These are phyloP conservation scores for Serripes groenlandicus DNA, from an alignment of 2,888 invertebrate species.

Conservation along the genomic window DNA sequence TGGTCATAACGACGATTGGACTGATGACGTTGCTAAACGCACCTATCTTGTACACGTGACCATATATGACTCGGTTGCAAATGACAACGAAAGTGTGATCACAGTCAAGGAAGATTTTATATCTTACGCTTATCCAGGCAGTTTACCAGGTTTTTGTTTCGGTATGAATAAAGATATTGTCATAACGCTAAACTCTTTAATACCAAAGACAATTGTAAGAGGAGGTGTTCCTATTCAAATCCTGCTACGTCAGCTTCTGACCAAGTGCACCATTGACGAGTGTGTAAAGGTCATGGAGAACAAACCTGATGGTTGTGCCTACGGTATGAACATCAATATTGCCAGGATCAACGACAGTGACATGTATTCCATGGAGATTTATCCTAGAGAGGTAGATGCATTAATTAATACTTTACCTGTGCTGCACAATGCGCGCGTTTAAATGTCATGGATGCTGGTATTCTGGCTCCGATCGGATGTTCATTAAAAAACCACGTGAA, in stretches of 20 bases:
- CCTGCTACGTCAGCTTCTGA: constrained; percentile 65
- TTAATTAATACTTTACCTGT: no score
- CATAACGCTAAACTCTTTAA: constrained; percentile 67
- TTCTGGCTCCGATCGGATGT: no score
- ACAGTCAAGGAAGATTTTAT: constrained; percentile 48
- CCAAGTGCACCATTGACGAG: constrained; percentile 62
- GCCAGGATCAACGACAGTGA: constrained; percentile 48
- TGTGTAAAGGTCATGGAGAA: constrained; percentile 53
- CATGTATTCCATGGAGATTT: constrained; percentile 72
- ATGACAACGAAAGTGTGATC: background rate
- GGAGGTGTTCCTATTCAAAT: constrained; percentile 50
- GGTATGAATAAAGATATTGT: constrained; percentile 62
- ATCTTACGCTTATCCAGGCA: constrained; percentile 63
- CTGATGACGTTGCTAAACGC: constrained; percentile 53
- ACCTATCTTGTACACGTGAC: constrained; percentile 66
- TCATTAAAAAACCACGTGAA: no score
- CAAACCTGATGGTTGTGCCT: constrained; percentile 63
- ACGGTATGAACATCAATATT: constrained; percentile 72
- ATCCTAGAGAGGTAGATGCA: constrained; percentile 37
- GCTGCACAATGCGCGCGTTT: no score
- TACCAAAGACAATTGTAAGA: constrained; percentile 36
- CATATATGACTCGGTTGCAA: constrained; percentile 33
- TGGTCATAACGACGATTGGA: constrained; percentile 72
- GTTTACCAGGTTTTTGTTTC: constrained; percentile 67
- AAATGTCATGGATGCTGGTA: no score